A percentile compares a stretch with the other conserved stretches of the same genome.
Evolutionary conservation across 2,113 vertebrate genomes (phyloP).

Genomic region (Colistium nudipinnis): DNA sequence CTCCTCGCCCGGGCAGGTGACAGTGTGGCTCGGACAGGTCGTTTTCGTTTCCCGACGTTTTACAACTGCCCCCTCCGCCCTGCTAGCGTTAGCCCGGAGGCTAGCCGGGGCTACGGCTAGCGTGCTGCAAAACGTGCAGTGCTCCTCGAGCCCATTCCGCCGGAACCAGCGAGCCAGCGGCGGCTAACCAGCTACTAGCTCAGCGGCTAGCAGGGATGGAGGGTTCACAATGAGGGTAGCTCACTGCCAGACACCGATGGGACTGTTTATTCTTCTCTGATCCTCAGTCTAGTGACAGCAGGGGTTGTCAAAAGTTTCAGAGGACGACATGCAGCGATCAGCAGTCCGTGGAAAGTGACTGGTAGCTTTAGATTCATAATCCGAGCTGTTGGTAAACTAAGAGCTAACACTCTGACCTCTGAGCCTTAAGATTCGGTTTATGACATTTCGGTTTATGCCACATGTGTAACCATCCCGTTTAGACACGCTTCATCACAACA

Average conservation of each 20-base stretch:
- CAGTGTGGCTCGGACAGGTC: slow-evolving; percentile 61
- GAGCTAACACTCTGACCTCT: slow-evolving; percentile 6
- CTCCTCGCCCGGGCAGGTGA: slow-evolving; percentile 58
- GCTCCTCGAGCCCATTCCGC: slow-evolving; percentile 18
- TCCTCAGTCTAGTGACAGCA: neutral
- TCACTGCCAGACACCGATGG: neutral
- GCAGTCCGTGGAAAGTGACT: slow-evolving; percentile 32
- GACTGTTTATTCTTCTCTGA: neutral
- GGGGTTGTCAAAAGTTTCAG: slow-evolving; percentile 44
- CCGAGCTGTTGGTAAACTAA: too few species aligned
- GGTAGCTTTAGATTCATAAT: too few species aligned
- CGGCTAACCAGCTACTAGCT: slow-evolving; percentile 38
- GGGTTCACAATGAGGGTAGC: neutral
- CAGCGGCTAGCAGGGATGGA: slow-evolving; percentile 21
- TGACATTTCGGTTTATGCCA: neutral
- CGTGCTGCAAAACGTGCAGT: slow-evolving; percentile 68
- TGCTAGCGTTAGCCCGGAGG: slow-evolving; percentile 59
- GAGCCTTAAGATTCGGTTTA: neutral
- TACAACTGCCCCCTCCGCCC: slow-evolving; percentile 46
- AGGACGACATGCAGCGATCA: slow-evolving; percentile 4
- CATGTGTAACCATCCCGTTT: neutral
- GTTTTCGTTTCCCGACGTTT: slow-evolving; percentile 49
- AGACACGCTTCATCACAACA: neutral
- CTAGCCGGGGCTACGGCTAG: slow-evolving; percentile 67
- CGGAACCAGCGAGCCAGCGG: slow-evolving; percentile 23